A percentile compares a stretch with the other conserved stretches of the same genome.
Evolutionary conservation across 2,888 invertebrate species (phyloP).

Genomic region (Mythimna lalbum): DNA sequence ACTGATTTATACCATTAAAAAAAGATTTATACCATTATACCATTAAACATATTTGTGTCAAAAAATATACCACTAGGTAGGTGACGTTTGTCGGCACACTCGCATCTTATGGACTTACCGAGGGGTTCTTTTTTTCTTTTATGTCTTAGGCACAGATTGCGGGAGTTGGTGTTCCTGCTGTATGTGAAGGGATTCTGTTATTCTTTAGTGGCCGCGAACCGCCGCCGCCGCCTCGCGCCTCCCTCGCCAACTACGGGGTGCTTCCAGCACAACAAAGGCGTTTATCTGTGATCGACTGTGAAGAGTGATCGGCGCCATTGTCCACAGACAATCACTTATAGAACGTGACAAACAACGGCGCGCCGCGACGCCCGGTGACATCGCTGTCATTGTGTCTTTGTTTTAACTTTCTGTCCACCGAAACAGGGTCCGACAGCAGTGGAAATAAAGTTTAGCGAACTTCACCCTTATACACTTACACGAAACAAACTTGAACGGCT

Average conservation of each 20-base stretch:
- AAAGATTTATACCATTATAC: no score
- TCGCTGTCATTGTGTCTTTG: conserved; percentile 13
- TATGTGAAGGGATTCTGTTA: not conserved
- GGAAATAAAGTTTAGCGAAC: conserved; percentile 3
- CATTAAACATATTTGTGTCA: no score
- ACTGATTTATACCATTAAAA: no score
- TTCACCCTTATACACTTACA: not conserved
- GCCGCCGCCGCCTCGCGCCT: not conserved
- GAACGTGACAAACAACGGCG: conserved; percentile 26
- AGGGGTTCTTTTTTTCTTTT: no score
- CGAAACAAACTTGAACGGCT: no score
- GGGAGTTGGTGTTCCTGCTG: not conserved
- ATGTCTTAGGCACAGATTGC: not conserved
- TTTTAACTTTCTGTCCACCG: not conserved
- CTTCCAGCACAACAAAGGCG: conserved; percentile 22
- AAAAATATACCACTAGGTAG: no score
- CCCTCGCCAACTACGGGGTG: not conserved
- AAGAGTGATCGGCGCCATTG: conserved; percentile 39
- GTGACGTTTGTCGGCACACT: no score
- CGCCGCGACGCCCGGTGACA: conserved; percentile 7
- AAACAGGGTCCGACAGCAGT: conserved; percentile 1
- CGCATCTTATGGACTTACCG: no score
- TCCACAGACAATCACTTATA: conserved; percentile 32
- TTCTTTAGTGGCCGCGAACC: not conserved
- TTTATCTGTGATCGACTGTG: conserved; percentile 15